phyloP scores from a whole-genome alignment of 2,113 vertebrate genomes.

The Rhineura floridana region DNA sequence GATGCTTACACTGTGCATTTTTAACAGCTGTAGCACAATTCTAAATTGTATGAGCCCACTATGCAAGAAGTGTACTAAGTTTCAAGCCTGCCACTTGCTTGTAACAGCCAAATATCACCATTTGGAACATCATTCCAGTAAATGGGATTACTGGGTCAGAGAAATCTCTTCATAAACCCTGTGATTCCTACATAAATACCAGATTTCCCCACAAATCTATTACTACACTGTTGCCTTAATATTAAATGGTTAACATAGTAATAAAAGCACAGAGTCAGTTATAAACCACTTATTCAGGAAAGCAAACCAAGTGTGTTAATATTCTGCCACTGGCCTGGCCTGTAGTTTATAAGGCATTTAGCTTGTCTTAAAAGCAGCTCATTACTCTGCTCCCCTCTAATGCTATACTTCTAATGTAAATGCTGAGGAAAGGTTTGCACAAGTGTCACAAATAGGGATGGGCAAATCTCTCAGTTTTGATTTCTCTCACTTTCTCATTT shows the following conservation, averaged over 20 bases:
- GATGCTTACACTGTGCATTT: neutral
- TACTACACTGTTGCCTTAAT: constrained; percentile 11
- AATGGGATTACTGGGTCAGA: neutral
- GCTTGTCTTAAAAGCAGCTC: constrained; percentile 13
- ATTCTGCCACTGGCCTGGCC: neutral
- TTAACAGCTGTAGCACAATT: too few species aligned
- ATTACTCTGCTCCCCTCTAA: neutral
- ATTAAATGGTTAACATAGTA: neutral
- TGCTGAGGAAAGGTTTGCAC: neutral
- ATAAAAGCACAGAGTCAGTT: constrained; percentile 18
- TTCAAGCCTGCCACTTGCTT: neutral
- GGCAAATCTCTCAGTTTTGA: too few species aligned
- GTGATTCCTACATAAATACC: constrained; percentile 24
- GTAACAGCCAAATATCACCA: neutral
- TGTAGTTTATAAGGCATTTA: constrained; percentile 11
- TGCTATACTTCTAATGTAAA: neutral
- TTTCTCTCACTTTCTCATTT: too few species aligned
- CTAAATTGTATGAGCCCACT: constrained; percentile 3
- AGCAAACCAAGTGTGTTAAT: neutral
- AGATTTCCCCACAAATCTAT: constrained; percentile 4
- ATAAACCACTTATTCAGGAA: constrained; percentile 28
- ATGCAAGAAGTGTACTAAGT: neutral
- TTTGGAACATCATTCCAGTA: neutral
- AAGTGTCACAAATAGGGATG: neutral
- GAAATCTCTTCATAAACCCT: neutral